Base-by-base conservation (phyloP, 2,113 vertebrate genomes). In the Lasiurus borealis region DNA sequence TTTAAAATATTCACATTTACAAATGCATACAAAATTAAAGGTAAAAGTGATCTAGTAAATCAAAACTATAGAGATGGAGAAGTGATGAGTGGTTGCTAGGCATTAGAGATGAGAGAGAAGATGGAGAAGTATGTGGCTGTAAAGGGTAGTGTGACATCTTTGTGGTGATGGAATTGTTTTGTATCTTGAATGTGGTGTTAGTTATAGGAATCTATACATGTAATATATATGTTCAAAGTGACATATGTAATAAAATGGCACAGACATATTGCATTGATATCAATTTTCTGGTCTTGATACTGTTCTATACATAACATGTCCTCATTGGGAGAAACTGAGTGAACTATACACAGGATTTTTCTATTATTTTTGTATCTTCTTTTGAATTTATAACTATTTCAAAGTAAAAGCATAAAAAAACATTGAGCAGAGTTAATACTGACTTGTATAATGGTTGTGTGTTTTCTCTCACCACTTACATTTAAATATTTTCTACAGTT, bases 401-500 rank as follows among this genome's bases (percentile, higher is more conserved):
- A 81, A 85, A 90, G 50, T 48, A 76, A 87, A 93, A 93, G 19
- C 36, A 23, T 59, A 72, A 89, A 92, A 83, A 84, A 40, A 78
- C 50, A 81, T 69, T 50, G n/a, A 71, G 31, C 52, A 46, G 62
- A 77, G 48, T 94, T 73, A 85, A 88, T 62, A 31, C n/a, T 73
- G 48, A 86, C 44, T 88, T 75, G 34, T 46, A 46, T 77, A 82
- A 77, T 90, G 72, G 52, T 31, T 85, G 5, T 50, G 7, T 21
- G 11, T 18, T 76, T 80, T 72, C 50, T 50, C 29, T 68, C n/a
- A 69, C 10, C 9, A 9, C 36, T 94, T 95, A 85, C 46, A 85
- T 88, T 71, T 75, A 64, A 90, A 85, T 85, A 44, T 92, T 96
- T 94, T 81, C 85, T 90, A n/a, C 46, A 64, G 1, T 95, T 69